Percentiles rank a stretch among this genome's conserved stretches.
phyloP scores from a whole-genome alignment of 2,113 vertebrate genomes.

The Raphicerus campestris region DNA sequence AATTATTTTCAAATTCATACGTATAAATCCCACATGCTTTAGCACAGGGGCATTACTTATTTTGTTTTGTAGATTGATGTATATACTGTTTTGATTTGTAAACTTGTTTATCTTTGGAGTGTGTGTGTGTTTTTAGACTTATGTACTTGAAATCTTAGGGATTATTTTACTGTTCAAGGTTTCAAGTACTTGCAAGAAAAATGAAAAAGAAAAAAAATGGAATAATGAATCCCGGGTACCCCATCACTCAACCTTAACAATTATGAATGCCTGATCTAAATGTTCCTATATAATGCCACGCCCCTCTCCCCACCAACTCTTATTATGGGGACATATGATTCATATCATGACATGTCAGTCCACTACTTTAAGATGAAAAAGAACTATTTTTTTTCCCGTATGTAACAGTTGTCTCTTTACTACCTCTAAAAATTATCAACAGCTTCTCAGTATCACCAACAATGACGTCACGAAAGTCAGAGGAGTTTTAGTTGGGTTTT shows the following conservation, averaged over 20 bases:
- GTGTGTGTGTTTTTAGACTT: background rate
- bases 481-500: fast-evolving
- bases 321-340: fast-evolving
- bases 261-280: fast-evolving
- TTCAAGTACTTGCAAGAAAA: background rate
- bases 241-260: fast-evolving
- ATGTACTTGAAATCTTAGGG: background rate
- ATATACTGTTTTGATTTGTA: background rate
- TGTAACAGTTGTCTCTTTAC: background rate
- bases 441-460: background rate
- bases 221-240: fast-evolving
- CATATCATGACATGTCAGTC: too few species aligned
- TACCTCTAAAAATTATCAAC: background rate
- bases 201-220: fast-evolving
- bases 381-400: background rate
- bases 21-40: background rate
- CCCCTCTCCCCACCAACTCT: fast-evolving
- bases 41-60: fast-evolving
- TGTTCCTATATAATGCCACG: fast-evolving
- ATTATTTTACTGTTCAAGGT: background rate
- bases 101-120: background rate
- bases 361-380: background rate
- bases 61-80: background rate
- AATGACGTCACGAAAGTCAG: fast-evolving
- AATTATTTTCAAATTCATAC: background rate